Evolutionary conservation across 1,140 invertebrate genomes (phyloP).

Genomic region (Ceratina japonica): DNA sequence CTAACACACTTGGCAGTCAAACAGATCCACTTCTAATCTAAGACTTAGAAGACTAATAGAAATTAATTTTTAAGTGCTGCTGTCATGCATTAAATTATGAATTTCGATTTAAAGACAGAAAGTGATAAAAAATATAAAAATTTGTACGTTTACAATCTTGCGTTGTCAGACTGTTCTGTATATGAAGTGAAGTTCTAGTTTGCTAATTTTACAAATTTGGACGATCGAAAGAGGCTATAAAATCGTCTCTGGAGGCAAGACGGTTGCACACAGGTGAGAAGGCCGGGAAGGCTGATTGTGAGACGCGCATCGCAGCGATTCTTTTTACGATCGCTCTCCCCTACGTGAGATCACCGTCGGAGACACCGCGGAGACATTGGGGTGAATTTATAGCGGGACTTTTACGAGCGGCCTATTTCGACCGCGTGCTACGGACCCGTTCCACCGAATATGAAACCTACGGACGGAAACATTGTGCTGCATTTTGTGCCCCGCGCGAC

Average conservation of each 20-base stretch:
- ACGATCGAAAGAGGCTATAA: not conserved
- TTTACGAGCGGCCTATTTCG: constrained; percentile 72
- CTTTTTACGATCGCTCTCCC: constrained; percentile 70
- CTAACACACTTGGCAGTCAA: no score
- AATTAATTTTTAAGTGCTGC: no score
- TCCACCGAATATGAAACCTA: constrained; percentile 50
- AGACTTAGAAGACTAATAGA: no score
- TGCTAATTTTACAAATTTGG: not conserved
- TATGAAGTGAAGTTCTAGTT: no score
- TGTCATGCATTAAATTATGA: no score
- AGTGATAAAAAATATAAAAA: no score
- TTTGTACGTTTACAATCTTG: no score
- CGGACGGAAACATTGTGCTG: constrained; percentile 55
- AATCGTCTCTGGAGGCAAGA: not conserved
- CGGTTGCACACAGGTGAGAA: constrained; percentile 22
- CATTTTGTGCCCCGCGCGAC: constrained; percentile 40
- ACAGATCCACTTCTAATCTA: no score
- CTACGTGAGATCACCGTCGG: constrained; percentile 57
- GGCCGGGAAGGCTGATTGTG: not conserved
- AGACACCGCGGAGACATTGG: constrained; percentile 60
- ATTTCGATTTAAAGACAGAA: no score
- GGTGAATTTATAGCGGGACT: constrained; percentile 74
- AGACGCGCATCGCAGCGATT: constrained; percentile 60
- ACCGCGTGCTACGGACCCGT: constrained; percentile 57
- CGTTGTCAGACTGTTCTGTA: no score